These are phyloP conservation scores for Caenorhabditis parvicauda DNA, from an alignment of 2,888 invertebrate genomes.

Conservation along the genomic window DNA sequence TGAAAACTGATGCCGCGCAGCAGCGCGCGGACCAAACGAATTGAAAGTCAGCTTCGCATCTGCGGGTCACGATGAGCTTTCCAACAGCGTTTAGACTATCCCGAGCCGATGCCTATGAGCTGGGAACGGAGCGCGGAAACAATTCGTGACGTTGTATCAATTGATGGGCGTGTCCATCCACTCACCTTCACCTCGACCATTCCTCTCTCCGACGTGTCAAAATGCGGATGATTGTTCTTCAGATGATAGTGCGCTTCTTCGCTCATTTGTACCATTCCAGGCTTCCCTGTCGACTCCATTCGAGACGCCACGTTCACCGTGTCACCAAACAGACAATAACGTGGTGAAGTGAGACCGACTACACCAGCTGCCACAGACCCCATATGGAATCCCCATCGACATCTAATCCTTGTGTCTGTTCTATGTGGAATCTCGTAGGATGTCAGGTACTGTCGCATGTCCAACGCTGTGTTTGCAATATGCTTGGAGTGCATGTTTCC, in stretches of 20 bases:
- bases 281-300: slow-evolving; percentile 46
- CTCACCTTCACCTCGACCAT: slow-evolving; percentile 50
- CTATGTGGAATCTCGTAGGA: slow-evolving; percentile 53
- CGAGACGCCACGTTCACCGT: slow-evolving; percentile 47
- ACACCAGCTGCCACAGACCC: slow-evolving; percentile 58
- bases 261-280: slow-evolving; percentile 55
- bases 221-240: slow-evolving; percentile 34
- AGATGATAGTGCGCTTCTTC: slow-evolving; percentile 37
- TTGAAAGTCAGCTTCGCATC: no score
- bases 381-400: slow-evolving; percentile 60
- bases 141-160: background rate
- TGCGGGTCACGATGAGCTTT: no score
- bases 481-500: slow-evolving; percentile 49
- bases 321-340: slow-evolving; percentile 60
- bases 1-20: no score
- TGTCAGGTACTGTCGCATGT: slow-evolving; percentile 52
- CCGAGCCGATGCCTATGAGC: no score
- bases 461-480: slow-evolving; percentile 53
- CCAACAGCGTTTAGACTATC: no score
- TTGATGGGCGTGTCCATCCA: background rate
- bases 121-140: no score
- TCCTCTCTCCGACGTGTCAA: slow-evolving; percentile 44
- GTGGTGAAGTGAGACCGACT: slow-evolving; percentile 53
- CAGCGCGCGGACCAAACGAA: no score
- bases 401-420: slow-evolving; percentile 39